A percentile compares a stretch with the other conserved stretches of the same genome.
These are phyloP conservation scores for Aphis craccivora DNA, from an alignment of 1,140 invertebrate species.

Conservation along the genomic window DNA sequence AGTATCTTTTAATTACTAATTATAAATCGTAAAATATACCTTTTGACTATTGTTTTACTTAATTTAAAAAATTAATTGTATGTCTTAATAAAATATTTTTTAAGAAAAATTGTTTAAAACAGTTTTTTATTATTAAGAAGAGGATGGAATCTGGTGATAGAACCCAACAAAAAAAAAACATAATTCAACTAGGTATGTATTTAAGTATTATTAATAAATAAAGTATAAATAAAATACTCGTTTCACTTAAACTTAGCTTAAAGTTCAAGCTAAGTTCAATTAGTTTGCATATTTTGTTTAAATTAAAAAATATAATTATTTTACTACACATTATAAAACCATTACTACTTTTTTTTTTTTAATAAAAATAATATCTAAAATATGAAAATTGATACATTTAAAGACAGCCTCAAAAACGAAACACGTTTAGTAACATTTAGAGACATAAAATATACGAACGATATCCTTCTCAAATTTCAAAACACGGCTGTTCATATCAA, in stretches of 20 bases:
- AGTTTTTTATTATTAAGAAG: background rate
- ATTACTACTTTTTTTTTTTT: background rate
- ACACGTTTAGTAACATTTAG: background rate
- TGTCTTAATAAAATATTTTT: background rate
- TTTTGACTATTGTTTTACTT: background rate
- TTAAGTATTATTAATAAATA: background rate
- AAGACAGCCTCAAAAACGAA: background rate
- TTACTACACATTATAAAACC: background rate
- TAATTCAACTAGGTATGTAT: background rate
- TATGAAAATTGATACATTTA: background rate
- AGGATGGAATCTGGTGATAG: too few species aligned
- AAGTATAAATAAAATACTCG: background rate
- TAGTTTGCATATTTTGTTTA: background rate
- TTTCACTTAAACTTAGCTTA: background rate
- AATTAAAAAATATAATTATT: background rate
- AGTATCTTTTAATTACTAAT: background rate
- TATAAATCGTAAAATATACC: background rate
- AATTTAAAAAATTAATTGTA: background rate
- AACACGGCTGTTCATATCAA: slow-evolving; percentile 2
- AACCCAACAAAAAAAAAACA: background rate
- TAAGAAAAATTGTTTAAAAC: background rate
- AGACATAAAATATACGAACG: background rate
- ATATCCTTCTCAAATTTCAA: slow-evolving; percentile 31
- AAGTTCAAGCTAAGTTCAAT: background rate
- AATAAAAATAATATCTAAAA: background rate